These are phyloP conservation scores for Dreissena rostriformis DNA, from an alignment of 1,140 invertebrate genomes.

Conservation along the genomic window DNA sequence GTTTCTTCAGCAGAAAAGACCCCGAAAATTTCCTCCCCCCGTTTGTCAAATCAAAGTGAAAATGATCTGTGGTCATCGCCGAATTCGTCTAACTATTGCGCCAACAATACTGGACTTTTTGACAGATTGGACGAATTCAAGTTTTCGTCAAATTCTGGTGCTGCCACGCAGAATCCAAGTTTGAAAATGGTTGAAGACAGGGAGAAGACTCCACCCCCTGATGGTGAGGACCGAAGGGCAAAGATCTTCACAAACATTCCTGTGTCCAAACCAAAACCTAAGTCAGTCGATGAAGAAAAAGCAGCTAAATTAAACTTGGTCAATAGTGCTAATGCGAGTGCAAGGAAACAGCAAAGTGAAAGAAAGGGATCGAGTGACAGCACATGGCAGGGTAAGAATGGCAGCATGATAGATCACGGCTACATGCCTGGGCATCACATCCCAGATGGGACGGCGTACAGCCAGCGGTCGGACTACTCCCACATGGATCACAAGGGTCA, in stretches of 20 bases:
- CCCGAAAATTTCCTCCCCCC: neutral
- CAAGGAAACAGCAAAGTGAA: too few relatives aligned
- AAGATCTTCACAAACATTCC: neutral
- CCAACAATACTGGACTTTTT: slow-evolving; percentile 31
- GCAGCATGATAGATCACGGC: slow-evolving; percentile 31
- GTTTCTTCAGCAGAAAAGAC: neutral
- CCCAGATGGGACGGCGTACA: slow-evolving; percentile 54
- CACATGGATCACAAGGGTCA: slow-evolving; percentile 51
- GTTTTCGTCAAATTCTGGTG: neutral
- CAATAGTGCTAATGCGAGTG: too few relatives aligned
- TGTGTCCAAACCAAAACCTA: too few relatives aligned
- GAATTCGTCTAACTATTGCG: slow-evolving; percentile 33
- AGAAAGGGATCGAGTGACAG: too few relatives aligned
- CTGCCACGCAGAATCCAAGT: too few relatives aligned
- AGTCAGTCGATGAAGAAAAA: too few relatives aligned
- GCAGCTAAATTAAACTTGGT: too few relatives aligned
- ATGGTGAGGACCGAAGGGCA: slow-evolving; percentile 10
- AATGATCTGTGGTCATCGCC: slow-evolving; percentile 43
- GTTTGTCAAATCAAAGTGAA: slow-evolving; percentile 10
- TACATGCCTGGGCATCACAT: slow-evolving; percentile 56
- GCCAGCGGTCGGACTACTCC: slow-evolving; percentile 49
- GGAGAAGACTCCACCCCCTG: slow-evolving; percentile 30
- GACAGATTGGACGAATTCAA: slow-evolving; percentile 44
- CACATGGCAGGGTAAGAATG: neutral
- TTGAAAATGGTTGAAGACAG: slow-evolving; percentile 3